Evolutionary conservation across 2,888 invertebrate genomes (phyloP).

Genomic region (Microplitis manilae): DNA sequence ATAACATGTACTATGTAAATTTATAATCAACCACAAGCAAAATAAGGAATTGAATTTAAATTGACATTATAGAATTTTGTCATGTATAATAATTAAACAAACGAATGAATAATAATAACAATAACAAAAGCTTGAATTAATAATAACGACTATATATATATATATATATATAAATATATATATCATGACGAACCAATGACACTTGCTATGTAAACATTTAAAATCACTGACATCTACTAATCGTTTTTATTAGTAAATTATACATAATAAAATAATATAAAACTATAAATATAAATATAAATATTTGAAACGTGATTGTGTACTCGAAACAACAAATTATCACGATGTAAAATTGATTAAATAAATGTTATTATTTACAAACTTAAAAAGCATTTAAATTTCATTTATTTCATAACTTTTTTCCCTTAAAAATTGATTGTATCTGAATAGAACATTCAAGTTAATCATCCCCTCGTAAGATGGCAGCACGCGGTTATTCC

Average conservation of each 20-base stretch:
- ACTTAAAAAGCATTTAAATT: background rate
- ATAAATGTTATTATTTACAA: slow-evolving; percentile 68
- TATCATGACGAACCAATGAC: slow-evolving; percentile 60
- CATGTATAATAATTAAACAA: slow-evolving; percentile 29
- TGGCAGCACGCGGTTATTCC: slow-evolving; percentile 25
- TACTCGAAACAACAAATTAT: slow-evolving; percentile 66
- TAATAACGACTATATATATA: slow-evolving; percentile 37
- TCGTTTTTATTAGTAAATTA: slow-evolving; percentile 67
- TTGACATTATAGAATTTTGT: slow-evolving; percentile 43
- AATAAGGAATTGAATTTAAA: slow-evolving; percentile 23
- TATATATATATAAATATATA: background rate
- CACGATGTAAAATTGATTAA: slow-evolving; percentile 67
- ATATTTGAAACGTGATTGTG: slow-evolving; percentile 59
- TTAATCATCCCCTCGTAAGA: slow-evolving; percentile 19
- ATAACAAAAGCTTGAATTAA: background rate
- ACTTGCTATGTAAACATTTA: slow-evolving; percentile 64
- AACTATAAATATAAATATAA: background rate
- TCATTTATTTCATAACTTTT: background rate
- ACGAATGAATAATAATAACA: background rate
- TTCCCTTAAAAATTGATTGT: background rate
- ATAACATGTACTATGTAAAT: slow-evolving; percentile 21
- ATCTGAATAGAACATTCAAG: background rate
- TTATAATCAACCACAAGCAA: slow-evolving; percentile 37
- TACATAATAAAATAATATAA: slow-evolving; percentile 43
- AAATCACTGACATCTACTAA: slow-evolving; percentile 66